Evolutionary conservation across 1,140 invertebrate species (phyloP), one percentile per base, ranked within the genome.

Genomic region (Drosophila equinoxialis): DNA sequence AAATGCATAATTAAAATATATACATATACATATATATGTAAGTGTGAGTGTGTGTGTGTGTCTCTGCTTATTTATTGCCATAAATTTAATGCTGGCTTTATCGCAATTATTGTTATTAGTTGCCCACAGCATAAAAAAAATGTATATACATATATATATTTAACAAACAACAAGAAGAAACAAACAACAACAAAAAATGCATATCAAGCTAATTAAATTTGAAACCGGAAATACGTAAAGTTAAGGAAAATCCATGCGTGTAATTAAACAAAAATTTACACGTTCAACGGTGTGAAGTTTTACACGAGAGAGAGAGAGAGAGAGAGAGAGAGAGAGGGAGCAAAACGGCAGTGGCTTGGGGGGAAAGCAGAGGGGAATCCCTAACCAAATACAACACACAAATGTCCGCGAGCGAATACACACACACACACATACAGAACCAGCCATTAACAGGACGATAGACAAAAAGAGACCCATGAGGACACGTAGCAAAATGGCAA

Each of bases 81-180:
- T 79, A 61, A 65, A 77, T 77, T 78, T 78, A 86, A 85, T 83
- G 83, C 84, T 83, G 84, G 84, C 80, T 89, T 89, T 89, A 87
- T 87, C 84, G 77, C 80, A 87, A 87, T 87, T 87, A 87, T 87
- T 87, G 77, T 76, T 87, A 87, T 87, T 87, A 87, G 83, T 80
- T 85, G 81, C 67, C 68, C 76, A 69, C 60, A 77, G 45, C 45
- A 51, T 30, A 30, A 30, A 51, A 51, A 48, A 48, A 39, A 13
- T 39, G 11, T 23, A 23, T 20, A 51, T 51, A 51, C 10, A 48
- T 11, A 39, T 39, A 11, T 20, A 51, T 20, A 51, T 51, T 51
- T 51, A 51, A 51, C 45, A 51, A 51, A 51, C 45, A 48, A 17
- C 14, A 6, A 45, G 5, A 45, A 17, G 17, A 51, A 20, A 51